Conservation (phyloP, 2,113 vertebrate species). For the Ahaetulla prasina region DNA sequence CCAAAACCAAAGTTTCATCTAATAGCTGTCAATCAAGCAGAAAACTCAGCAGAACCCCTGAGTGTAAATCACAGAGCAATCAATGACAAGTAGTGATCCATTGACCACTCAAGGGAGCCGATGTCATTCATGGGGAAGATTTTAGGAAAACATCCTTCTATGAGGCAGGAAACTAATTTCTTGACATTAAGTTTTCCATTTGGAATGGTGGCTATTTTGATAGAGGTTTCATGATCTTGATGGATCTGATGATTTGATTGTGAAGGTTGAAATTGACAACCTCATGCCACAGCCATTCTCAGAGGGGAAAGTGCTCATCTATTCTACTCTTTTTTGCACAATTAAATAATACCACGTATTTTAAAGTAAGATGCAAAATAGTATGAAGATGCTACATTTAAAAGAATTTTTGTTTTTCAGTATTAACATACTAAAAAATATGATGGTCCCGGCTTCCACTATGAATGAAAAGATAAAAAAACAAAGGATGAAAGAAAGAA, state of each 20-base stretch:
- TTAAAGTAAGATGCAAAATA: not conserved
- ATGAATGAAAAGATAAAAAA: not conserved
- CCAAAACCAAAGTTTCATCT: constrained; percentile 25
- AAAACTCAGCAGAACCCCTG: constrained; percentile 31
- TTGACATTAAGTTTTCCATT: constrained; percentile 17
- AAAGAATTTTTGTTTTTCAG: not conserved
- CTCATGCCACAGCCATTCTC: not conserved
- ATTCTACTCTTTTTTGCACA: not conserved
- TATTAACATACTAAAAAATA: not conserved
- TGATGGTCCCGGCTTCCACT: not conserved
- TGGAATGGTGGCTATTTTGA: constrained; percentile 5
- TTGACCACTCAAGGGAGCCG: constrained; percentile 17
- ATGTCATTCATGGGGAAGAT: constrained; percentile 19
- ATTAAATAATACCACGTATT: not conserved
- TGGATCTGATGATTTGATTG: constrained; percentile 18
- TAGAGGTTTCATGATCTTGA: constrained; percentile 25
- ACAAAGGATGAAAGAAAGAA: not conserved
- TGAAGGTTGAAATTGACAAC: not conserved
- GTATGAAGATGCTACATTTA: not conserved
- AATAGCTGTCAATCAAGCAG: constrained; percentile 32
- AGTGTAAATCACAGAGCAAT: constrained; percentile 21
- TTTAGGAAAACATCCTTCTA: constrained; percentile 4
- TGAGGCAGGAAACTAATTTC: constrained; percentile 17
- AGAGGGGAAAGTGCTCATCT: not conserved
- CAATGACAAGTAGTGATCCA: constrained; percentile 25